Evolutionary conservation across 1,140 invertebrate genomes (phyloP).

Genomic region (Chrysopa pallens): DNA sequence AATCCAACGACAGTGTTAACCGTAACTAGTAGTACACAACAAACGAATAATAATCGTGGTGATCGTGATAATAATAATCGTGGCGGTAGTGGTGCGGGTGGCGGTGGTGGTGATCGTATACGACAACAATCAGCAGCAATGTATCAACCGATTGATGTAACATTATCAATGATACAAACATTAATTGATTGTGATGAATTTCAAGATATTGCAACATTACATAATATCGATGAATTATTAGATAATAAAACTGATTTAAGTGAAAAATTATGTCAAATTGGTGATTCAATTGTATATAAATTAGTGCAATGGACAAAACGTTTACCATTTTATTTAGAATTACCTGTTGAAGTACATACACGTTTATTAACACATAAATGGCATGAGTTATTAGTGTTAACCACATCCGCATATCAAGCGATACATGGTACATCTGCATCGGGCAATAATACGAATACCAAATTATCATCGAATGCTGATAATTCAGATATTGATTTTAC

Average conservation of each 20-base stretch:
- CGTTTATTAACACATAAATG: constrained; percentile 91
- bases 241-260: constrained; percentile 81
- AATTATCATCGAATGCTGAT: constrained; percentile 11
- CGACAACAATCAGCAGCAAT: constrained; percentile 71
- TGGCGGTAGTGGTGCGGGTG: constrained; percentile 10
- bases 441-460: constrained; percentile 23
- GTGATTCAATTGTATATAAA: constrained; percentile 90
- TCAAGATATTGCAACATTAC: constrained; percentile 79
- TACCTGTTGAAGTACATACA: constrained; percentile 86
- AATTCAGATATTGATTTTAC: constrained; percentile 48
- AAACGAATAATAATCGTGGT: too few relatives aligned
- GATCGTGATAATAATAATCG: constrained; percentile 47
- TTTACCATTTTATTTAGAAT: constrained; percentile 88
- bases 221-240: constrained; percentile 77
- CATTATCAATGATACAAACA: constrained; percentile 70
- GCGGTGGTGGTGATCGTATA: constrained; percentile 55
- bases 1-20: constrained; percentile 16
- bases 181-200: constrained; percentile 89
- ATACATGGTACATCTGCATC: constrained; percentile 48
- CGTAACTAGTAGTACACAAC: constrained; percentile 48
- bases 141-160: constrained; percentile 57
- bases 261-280: constrained; percentile 84
- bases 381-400: constrained; percentile 89
- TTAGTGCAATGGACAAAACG: constrained; percentile 97
- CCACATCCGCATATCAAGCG: constrained; percentile 83